These are phyloP conservation scores for Tubulanus polymorphus DNA, from an alignment of 2,888 invertebrate genomes.

Conservation along the genomic window DNA sequence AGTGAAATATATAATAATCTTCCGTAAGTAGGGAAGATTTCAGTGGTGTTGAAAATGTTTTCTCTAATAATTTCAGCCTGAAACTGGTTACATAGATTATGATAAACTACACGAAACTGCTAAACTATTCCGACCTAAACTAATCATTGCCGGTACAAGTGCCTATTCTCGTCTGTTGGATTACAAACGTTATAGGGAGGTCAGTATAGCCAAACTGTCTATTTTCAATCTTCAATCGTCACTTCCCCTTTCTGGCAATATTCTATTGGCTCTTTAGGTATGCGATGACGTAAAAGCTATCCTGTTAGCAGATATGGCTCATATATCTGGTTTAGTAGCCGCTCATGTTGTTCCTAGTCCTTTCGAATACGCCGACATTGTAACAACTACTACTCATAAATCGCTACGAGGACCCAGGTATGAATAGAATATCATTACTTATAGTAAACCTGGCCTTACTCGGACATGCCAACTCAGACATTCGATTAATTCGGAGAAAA, in stretches of 20 bases:
- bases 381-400: conserved; percentile 93
- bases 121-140: conserved; percentile 80
- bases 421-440: too few relatives aligned
- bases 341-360: conserved; percentile 86
- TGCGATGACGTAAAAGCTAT: conserved; percentile 46
- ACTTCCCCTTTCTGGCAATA: not conserved
- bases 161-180: conserved; percentile 59
- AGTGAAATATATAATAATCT: not conserved
- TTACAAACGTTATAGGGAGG: conserved; percentile 56
- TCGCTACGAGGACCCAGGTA: conserved; percentile 70
- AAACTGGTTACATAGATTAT: conserved; percentile 88
- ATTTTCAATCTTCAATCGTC: conserved; percentile 3
- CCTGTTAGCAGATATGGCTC: conserved; percentile 52
- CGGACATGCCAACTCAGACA: too few relatives aligned
- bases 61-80: conserved; percentile 57
- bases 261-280: conserved; percentile 27
- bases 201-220: conserved; percentile 14
- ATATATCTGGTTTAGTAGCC: conserved; percentile 63
- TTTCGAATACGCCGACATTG: conserved; percentile 85
- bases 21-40: not conserved
- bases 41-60: not conserved
- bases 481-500: too few relatives aligned
- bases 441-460: too few relatives aligned
- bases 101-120: conserved; percentile 79
- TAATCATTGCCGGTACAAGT: conserved; percentile 79